These are phyloP conservation scores for Parus major DNA, from an alignment of 2,113 vertebrate species.

Conservation along the genomic window DNA sequence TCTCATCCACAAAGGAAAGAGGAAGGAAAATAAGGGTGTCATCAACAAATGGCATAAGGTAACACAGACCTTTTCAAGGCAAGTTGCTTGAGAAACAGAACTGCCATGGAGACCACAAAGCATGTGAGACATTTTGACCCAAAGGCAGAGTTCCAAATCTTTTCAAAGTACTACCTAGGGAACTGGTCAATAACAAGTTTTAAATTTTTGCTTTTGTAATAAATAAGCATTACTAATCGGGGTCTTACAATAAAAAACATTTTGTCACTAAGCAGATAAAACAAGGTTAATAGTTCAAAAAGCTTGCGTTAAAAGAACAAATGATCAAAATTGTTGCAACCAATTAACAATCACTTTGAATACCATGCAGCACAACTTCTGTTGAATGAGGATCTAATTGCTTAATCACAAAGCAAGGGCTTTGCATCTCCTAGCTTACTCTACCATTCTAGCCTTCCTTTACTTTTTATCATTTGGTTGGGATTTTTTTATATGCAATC, in stretches of 20 bases:
- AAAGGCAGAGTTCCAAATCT: constrained; percentile 59
- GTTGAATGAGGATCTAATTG: constrained; percentile 16
- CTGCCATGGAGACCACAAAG: constrained; percentile 63
- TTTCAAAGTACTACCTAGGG: constrained; percentile 62
- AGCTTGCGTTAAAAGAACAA: constrained; percentile 11
- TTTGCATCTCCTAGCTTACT: not conserved
- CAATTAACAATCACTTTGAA: constrained; percentile 37
- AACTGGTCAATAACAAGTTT: constrained; percentile 54
- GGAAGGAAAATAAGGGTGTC: not conserved
- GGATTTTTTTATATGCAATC: not conserved
- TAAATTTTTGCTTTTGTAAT: constrained; percentile 54
- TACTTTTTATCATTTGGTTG: not conserved
- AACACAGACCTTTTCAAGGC: constrained; percentile 40
- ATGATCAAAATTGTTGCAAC: not conserved
- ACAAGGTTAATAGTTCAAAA: constrained; percentile 43
- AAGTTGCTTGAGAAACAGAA: constrained; percentile 58
- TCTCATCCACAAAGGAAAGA: not conserved
- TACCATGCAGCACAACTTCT: not conserved
- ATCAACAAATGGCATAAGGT: constrained; percentile 32
- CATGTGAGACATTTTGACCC: constrained; percentile 67
- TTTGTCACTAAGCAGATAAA: constrained; percentile 9
- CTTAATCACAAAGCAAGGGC: constrained; percentile 1
- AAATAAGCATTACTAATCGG: constrained; percentile 29
- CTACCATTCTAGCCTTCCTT: not conserved
- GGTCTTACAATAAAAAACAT: constrained; percentile 17